phyloP scores from a whole-genome alignment of 92 coral and sea anemone species.

The Epizoanthus fatuus region DNA sequence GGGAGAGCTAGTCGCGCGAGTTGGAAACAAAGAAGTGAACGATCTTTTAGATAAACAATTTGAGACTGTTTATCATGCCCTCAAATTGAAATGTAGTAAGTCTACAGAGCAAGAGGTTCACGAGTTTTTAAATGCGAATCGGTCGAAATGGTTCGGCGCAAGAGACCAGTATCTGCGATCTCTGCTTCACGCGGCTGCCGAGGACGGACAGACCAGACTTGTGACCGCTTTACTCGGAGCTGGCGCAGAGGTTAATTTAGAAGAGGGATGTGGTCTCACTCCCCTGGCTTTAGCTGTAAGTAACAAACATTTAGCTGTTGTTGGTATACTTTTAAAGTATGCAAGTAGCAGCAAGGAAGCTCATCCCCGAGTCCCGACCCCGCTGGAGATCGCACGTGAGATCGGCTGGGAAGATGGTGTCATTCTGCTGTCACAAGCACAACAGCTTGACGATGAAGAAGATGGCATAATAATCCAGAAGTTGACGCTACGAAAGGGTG shows the following conservation, averaged over 20 bases:
- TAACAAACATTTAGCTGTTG: neutral
- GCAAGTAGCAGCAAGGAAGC: slow-evolving; percentile 17
- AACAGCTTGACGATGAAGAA: slow-evolving; percentile 1
- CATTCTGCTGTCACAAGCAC: neutral
- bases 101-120: slow-evolving; percentile 1
- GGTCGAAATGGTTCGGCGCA: neutral
- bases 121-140: neutral
- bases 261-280: slow-evolving; percentile 7
- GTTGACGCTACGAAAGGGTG: neutral
- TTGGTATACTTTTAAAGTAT: neutral
- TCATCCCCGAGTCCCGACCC: neutral
- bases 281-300: slow-evolving; percentile 1
- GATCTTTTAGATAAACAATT: slow-evolving; percentile 1
- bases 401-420: slow-evolving; percentile 6
- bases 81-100: neutral
- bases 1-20: neutral
- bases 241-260: neutral
- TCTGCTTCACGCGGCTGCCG: slow-evolving; percentile 7
- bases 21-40: slow-evolving; percentile 4
- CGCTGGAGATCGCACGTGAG: slow-evolving; percentile 1
- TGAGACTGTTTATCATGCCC: neutral
- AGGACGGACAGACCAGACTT: slow-evolving; percentile 11
- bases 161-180: slow-evolving; percentile 11
- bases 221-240: slow-evolving; percentile 1
- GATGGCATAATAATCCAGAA: neutral